A percentile compares a stretch with the other conserved stretches of the same genome.
Evolutionary conservation across 2,113 vertebrate species (phyloP).

Genomic region (Aptenodytes forsteri): DNA sequence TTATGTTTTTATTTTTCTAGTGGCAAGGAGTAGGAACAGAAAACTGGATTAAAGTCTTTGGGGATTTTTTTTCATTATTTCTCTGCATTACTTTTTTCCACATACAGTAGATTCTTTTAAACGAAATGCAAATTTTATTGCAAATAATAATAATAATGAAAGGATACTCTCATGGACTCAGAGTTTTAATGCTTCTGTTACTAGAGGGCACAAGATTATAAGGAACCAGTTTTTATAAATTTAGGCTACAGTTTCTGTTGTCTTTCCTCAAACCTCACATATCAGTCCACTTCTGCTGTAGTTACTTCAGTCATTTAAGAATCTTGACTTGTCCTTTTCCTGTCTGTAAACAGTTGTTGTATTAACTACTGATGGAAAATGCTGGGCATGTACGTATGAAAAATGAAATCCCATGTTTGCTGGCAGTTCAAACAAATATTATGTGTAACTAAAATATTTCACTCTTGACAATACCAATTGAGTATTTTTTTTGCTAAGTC

Average conservation of each 20-base stretch:
- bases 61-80: not conserved
- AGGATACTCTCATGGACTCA: not conserved
- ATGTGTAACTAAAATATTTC: not conserved
- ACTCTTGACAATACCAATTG: not conserved
- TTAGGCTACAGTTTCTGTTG: not conserved
- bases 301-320: not conserved
- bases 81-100: not conserved
- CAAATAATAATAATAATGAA: rapidly evolving
- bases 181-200: not conserved
- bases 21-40: not conserved
- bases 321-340: not conserved
- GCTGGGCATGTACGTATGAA: rapidly evolving
- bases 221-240: not conserved
- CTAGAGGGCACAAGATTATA: not conserved
- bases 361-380: not conserved
- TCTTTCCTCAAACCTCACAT: not conserved
- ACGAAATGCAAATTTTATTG: not conserved
- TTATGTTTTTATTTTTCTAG: not conserved
- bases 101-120: not conserved
- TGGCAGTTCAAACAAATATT: not conserved
- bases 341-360: not conserved
- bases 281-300: no score
- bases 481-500: not conserved
- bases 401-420: not conserved
- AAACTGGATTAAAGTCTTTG: not conserved